These are phyloP conservation scores for Volucella inflata DNA, from an alignment of 2,888 invertebrate genomes.

Conservation along the genomic window DNA sequence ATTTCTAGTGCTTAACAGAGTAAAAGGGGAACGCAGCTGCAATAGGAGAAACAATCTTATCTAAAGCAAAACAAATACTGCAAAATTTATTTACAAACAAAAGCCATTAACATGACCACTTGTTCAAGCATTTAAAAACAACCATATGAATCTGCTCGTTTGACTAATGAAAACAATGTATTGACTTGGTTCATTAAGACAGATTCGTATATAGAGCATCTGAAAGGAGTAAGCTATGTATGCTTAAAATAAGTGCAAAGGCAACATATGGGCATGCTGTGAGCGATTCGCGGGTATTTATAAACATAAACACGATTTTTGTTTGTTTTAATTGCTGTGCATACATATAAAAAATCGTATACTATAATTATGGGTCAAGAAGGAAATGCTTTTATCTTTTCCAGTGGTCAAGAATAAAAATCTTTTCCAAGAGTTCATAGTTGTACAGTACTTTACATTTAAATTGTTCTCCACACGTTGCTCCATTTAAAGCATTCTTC, in stretches of 20 bases:
- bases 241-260: conserved; percentile 16
- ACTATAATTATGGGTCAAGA: no score
- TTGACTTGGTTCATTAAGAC: conserved; percentile 37
- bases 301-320: no score
- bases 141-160: conserved; percentile 30
- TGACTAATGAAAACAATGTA: conserved; percentile 45
- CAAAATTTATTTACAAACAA: conserved; percentile 62
- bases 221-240: background rate
- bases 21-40: conserved; percentile 13
- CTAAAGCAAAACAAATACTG: conserved; percentile 31
- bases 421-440: no score
- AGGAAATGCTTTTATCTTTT: no score
- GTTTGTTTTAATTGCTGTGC: no score
- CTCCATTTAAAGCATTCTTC: conserved; percentile 24
- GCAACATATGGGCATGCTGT: conserved; percentile 1
- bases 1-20: conserved; percentile 22
- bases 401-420: no score
- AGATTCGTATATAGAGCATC: conserved; percentile 13
- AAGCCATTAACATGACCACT: conserved; percentile 49
- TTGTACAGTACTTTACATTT: no score
- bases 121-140: conserved; percentile 8
- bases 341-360: no score
- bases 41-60: conserved; percentile 39
- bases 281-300: no score
- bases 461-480: background rate